Evolutionary conservation across 2,113 vertebrate genomes (phyloP).

Genomic region (Eptesicus fuscus): DNA sequence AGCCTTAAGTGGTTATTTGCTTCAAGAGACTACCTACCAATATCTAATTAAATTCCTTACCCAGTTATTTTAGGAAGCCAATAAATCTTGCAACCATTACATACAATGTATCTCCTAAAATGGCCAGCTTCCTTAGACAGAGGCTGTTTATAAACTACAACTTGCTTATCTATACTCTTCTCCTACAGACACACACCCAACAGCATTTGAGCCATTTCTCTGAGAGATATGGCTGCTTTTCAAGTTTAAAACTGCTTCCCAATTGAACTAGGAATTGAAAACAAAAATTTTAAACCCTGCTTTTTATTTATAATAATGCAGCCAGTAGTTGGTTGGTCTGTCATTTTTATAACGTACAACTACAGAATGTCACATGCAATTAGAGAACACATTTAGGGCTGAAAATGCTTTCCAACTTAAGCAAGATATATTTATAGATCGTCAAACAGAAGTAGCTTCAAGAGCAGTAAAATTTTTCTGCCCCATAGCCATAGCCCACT

Average conservation of each 20-base stretch:
- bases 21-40: conserved; percentile 15
- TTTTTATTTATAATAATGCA: conserved; percentile 21
- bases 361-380: conserved; percentile 19
- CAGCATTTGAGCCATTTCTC: not conserved
- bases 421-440: conserved; percentile 63
- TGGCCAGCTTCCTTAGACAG: conserved; percentile 4
- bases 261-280: not conserved
- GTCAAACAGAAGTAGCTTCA: conserved; percentile 16
- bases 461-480: not conserved
- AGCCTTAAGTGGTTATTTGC: not conserved
- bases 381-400: conserved; percentile 25
- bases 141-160: conserved; percentile 1
- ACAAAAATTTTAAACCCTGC: not conserved
- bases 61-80: conserved; percentile 24
- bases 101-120: conserved; percentile 35
- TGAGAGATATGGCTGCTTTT: conserved; percentile 40
- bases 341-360: conserved; percentile 20
- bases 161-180: not conserved
- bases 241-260: conserved; percentile 37
- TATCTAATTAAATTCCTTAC: conserved; percentile 19
- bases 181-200: not conserved
- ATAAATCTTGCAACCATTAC: conserved; percentile 9
- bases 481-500: not conserved
- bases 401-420: conserved; percentile 60
- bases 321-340: not conserved